Evolutionary conservation across 2,888 invertebrate genomes (phyloP), one percentile per base, ranked within the genome.

Genomic region (Biston betularia): DNA sequence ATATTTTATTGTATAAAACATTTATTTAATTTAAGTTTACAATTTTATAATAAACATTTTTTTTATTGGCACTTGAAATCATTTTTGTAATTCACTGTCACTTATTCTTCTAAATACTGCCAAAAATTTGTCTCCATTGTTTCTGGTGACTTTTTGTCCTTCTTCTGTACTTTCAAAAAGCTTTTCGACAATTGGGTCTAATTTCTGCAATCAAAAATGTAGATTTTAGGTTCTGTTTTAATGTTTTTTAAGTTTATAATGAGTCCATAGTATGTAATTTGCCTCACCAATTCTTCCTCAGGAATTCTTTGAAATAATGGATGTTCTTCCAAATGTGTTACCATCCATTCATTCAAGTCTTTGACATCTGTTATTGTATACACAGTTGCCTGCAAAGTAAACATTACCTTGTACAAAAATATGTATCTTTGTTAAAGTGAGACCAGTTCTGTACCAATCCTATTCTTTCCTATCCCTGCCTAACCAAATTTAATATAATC

Each of bases 361-460:
- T 98, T 96, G 0, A 99, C 99, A 95, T 99, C 99, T 8, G 99
- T 99, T 75, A 99, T 97, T 42, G 99, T 99, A 87, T 99, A 99
- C 6, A 99, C 96, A 76, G 97, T 93, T 9, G 97, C 98, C 98
- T 98, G 79, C 78, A 90, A 88, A 68, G 14, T 60, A 54, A 65
- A 76, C 38, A 53, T 14, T 15, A 38, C n/a, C 10, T 53, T 38
- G 38, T 69, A 59, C 9, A 34, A 10, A 59, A 63, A 59, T 11
- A n/a, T 34, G n/a, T n/a, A n/a, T n/a, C n/a, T n/a, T 24, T 24
- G 24, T 24, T 24, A 24, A 24, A 2, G 24, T 24, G 24, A 24
- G 24, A 24, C 24, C 24, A 24, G 24, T 24, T 24, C 24, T 24
- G 1, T 24, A 24, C 24, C 24, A n/a, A 24, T 24, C 24, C 24